Percentiles rank a stretch among this genome's conserved stretches.
phyloP scores from a whole-genome alignment of 2,888 invertebrate genomes.

The Caenorhabditis sp. region DNA sequence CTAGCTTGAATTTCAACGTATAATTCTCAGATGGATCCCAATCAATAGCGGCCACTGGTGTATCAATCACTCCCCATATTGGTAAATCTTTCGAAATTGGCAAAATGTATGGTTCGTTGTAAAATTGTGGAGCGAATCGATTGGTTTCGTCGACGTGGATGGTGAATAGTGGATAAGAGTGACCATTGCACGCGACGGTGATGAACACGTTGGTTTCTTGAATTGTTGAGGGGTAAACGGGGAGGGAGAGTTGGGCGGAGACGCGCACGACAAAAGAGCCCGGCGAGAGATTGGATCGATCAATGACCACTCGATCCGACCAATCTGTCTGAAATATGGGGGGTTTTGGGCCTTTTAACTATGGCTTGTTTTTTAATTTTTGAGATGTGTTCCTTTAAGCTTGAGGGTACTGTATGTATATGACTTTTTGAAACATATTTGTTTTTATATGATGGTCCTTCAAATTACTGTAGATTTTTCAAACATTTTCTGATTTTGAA shows the following conservation, averaged over 20 bases:
- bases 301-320: constrained; percentile 32
- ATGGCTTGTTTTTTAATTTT: not conserved
- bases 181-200: constrained; percentile 64
- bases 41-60: constrained; percentile 64
- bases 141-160: constrained; percentile 59
- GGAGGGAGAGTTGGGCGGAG: constrained; percentile 40
- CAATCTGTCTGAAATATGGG: constrained; percentile 31
- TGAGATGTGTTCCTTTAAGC: too few relatives aligned
- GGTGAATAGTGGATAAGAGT: constrained; percentile 65
- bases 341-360: not conserved
- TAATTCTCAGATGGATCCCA: constrained; percentile 62
- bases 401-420: too few relatives aligned
- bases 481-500: too few relatives aligned
- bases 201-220: constrained; percentile 62
- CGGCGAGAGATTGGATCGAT: constrained; percentile 12
- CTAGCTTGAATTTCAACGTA: constrained; percentile 52
- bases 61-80: constrained; percentile 54
- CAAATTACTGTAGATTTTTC: too few relatives aligned
- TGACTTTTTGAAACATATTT: too few relatives aligned
- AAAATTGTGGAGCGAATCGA: constrained; percentile 60
- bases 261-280: constrained; percentile 25
- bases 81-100: constrained; percentile 45
- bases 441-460: too few relatives aligned
- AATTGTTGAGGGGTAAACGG: constrained; percentile 59
- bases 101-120: constrained; percentile 61